Conservation (phyloP, 1,140 invertebrate genomes). For the Nylanderia fulva region DNA sequence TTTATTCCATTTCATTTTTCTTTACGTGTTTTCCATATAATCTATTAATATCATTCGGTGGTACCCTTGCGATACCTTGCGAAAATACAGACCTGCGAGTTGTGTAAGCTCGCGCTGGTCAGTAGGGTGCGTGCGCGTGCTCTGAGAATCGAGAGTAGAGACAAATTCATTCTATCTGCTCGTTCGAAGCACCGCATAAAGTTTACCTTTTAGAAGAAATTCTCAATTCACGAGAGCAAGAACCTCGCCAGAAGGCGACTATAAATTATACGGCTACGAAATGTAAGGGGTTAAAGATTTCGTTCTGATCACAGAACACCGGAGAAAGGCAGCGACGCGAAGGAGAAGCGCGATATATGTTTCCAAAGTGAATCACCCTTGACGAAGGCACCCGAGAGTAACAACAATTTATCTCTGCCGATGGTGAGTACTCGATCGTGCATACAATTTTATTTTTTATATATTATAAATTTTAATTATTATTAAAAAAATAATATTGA, state of each 20-base stretch:
- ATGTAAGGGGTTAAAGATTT: constrained; percentile 27
- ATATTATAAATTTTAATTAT: neutral
- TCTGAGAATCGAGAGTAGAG: constrained; percentile 69
- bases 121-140: constrained; percentile 79
- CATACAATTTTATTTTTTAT: too few relatives aligned
- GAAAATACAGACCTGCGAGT: constrained; percentile 74
- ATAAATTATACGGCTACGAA: neutral
- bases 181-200: constrained; percentile 9
- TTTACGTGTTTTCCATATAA: neutral
- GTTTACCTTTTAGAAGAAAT: constrained; percentile 8
- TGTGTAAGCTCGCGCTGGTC: constrained; percentile 69
- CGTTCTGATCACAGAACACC: constrained; percentile 71
- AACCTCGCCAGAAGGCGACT: neutral
- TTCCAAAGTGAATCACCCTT: constrained; percentile 49
- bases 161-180: constrained; percentile 76
- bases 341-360: constrained; percentile 66
- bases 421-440: constrained; percentile 70
- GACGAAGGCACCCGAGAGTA: constrained; percentile 64
- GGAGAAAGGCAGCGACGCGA: constrained; percentile 63
- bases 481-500: neutral
- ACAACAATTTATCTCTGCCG: constrained; percentile 67
- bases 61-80: constrained; percentile 45
- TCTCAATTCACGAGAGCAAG: neutral
- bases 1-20: neutral
- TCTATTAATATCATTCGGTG: constrained; percentile 67